Evolutionary conservation across 2,113 vertebrate genomes (phyloP), one percentile per base, ranked within the genome.

Genomic region (Nerophis lumbriciformis): DNA sequence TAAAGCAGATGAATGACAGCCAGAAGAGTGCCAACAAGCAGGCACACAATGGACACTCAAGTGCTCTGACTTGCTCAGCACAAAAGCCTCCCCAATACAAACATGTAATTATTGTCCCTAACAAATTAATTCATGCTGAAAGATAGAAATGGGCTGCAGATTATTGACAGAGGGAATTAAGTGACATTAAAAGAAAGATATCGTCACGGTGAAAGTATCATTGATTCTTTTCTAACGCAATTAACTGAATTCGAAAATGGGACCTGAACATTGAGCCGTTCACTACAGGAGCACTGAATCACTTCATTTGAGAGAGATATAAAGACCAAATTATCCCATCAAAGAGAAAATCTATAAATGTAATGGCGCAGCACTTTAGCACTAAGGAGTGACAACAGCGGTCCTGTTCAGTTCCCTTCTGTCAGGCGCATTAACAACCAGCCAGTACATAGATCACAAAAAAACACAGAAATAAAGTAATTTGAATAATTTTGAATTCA

Each of bases 281-380:
- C 61, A 55, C 75, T 57, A 28, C 28, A 69, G 75, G 71, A 82
- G 82, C 67, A 54, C 73, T 61, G 77, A 84, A 88, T 88, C 84
- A 84, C 82, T 85, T 88, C 79, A 86, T 87, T 83, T 87, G 79
- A 78, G 81, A 79, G 79, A 69, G 77, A 89, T 88, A 85, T 85
- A 88, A 86, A 88, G 81, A 84, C 81, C 83, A 87, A 88, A 89
- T 90, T 88, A 88, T 87, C 81, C 83, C 85, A 85, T 87, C 84
- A 88, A 86, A 86, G 76, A 73, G 83, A 87, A 88, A 88, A 88
- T 90, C 85, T 88, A 88, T 89, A 88, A 85, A 83, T 88, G 86
- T 83, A 86, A 88, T 85, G 83, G 84, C 77, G 71, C 63, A 47
- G 75, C 54, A 67, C 79, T 78, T 75, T 78, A 59, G 75, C 75